Conservation (phyloP, 2,113 vertebrate species). For the Alces alces region DNA sequence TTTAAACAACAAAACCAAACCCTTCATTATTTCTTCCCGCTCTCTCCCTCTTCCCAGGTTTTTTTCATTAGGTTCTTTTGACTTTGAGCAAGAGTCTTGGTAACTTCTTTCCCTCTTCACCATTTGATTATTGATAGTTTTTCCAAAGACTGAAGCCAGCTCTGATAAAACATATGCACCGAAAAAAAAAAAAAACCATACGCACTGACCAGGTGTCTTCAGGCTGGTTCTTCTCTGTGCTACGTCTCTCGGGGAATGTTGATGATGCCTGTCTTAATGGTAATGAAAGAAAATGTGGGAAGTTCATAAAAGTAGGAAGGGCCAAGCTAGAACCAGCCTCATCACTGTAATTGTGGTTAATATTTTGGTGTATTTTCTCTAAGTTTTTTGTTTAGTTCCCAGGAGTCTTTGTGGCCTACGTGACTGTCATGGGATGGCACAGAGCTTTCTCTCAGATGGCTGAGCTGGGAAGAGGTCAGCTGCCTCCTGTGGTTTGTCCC, state of each 20-base stretch:
- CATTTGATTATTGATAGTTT: not conserved
- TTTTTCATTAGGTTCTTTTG: not conserved
- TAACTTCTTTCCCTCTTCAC: not conserved
- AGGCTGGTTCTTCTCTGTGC: not conserved
- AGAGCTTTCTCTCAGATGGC: not conserved
- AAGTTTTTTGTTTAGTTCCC: not conserved
- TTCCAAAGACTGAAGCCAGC: not conserved
- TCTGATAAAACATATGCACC: not conserved
- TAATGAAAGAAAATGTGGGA: not conserved
- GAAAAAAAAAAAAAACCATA: not conserved
- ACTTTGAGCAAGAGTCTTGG: not conserved
- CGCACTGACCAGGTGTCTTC: not conserved
- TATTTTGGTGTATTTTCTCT: not conserved
- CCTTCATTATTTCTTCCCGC: not conserved
- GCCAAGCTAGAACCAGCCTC: not conserved
- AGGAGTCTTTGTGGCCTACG: not conserved
- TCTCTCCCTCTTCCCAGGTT: not conserved
- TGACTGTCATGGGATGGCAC: not conserved
- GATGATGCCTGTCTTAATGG: not conserved
- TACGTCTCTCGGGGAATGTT: not conserved
- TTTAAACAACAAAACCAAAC: not conserved
- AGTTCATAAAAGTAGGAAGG: not conserved
- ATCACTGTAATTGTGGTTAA: not conserved
- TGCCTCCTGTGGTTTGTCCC: not conserved
- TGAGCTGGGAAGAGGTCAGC: not conserved